Conservation (phyloP, 1,140 invertebrate genomes). For the Drosophila grimshawi region DNA sequence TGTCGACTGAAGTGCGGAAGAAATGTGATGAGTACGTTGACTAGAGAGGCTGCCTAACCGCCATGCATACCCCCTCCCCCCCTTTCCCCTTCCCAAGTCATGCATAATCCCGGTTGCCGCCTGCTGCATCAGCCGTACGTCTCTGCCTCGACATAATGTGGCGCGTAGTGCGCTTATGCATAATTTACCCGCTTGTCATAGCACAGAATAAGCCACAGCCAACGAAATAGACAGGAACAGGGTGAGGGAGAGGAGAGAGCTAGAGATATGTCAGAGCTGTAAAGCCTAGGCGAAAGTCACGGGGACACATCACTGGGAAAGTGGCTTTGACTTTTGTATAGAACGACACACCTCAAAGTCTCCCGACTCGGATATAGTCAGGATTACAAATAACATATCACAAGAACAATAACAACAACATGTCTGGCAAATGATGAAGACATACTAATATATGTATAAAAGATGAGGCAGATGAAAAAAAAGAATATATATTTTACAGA, state of each 20-base stretch:
- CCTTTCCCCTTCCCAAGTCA: constrained; percentile 34
- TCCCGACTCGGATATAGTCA: constrained; percentile 4
- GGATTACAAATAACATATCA: constrained; percentile 21
- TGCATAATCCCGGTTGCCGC: constrained; percentile 71
- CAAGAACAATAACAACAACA: constrained; percentile 1
- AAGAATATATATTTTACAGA: background rate
- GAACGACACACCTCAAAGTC: constrained; percentile 13
- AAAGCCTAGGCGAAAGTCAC: constrained; percentile 26
- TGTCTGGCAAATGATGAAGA: constrained; percentile 1
- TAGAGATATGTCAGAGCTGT: constrained; percentile 20
- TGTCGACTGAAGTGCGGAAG: constrained; percentile 17
- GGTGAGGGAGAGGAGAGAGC: background rate
- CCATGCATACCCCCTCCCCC: background rate
- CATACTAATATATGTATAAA: constrained; percentile 1
- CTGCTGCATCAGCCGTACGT: constrained; percentile 72
- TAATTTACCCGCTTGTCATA: constrained; percentile 78
- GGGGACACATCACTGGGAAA: constrained; percentile 10
- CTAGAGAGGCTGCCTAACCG: constrained; percentile 63
- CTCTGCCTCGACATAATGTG: constrained; percentile 75
- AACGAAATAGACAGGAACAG: background rate
- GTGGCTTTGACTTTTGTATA: constrained; percentile 55
- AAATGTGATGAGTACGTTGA: constrained; percentile 78
- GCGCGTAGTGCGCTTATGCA: constrained; percentile 80
- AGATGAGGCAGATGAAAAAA: background rate
- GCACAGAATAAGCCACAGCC: constrained; percentile 46